phyloP scores from a whole-genome alignment of 2,888 invertebrate genomes.

The Synergus umbraculus region DNA sequence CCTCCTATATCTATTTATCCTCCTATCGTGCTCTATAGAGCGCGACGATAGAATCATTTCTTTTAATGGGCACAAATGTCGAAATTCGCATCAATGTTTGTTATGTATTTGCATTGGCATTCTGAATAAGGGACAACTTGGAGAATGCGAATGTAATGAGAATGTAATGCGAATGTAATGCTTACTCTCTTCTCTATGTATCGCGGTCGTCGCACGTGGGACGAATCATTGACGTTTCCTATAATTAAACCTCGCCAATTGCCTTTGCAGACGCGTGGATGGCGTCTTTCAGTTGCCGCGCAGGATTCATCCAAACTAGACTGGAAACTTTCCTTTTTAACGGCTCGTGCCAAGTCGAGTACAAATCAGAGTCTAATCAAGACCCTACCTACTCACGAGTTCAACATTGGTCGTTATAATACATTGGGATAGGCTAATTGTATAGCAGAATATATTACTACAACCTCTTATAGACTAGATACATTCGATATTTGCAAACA shows the following conservation, averaged over 20 bases:
- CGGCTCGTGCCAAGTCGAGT: conserved; percentile 11
- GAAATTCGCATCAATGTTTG: neutral
- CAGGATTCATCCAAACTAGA: conserved; percentile 25
- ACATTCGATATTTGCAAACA: neutral
- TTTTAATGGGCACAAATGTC: neutral
- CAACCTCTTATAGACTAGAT: neutral
- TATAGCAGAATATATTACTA: neutral
- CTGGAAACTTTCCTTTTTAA: conserved; percentile 33
- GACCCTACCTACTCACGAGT: conserved; percentile 9
- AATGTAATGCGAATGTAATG: neutral
- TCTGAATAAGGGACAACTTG: neutral
- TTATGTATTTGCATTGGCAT: neutral
- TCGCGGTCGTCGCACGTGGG: conserved; percentile 61
- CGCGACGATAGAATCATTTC: neutral
- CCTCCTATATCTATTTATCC: too few relatives aligned
- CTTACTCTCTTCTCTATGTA: conserved; percentile 53
- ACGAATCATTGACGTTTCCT: conserved; percentile 58
- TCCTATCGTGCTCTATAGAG: too few relatives aligned
- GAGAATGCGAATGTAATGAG: neutral
- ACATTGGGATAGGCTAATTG: neutral
- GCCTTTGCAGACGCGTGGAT: conserved; percentile 30
- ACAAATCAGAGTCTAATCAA: conserved; percentile 6
- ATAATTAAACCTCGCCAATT: conserved; percentile 55
- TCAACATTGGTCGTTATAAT: conserved; percentile 8
- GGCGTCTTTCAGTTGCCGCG: conserved; percentile 5